phyloP scores from a whole-genome alignment of 2,888 invertebrate genomes.

The Harpalus rubripes region DNA sequence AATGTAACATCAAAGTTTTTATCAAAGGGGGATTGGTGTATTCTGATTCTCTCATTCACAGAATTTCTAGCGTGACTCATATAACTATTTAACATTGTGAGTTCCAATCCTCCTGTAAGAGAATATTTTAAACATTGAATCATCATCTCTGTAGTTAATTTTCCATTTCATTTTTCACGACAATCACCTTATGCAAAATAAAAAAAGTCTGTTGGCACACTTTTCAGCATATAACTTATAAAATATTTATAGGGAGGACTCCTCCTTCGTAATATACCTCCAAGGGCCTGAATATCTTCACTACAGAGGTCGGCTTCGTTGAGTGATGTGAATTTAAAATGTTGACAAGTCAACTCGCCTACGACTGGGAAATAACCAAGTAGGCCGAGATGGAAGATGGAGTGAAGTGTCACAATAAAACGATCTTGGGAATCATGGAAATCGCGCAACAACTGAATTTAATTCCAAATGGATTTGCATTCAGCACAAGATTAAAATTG shows the following conservation, averaged over 20 bases:
- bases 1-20: too few species aligned
- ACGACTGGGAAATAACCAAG: slow-evolving; percentile 17
- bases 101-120: too few species aligned
- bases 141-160: too few species aligned
- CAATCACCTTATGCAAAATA: slow-evolving; percentile 12
- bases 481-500: not conserved
- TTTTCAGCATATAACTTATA: slow-evolving; percentile 16
- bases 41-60: too few species aligned
- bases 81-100: too few species aligned
- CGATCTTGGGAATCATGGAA: slow-evolving; percentile 1
- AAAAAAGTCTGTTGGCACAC: not conserved
- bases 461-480: slow-evolving; percentile 16
- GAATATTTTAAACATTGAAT: too few species aligned
- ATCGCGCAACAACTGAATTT: not conserved
- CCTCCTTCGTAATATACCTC: slow-evolving; percentile 18
- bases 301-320: not conserved
- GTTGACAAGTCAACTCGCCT: slow-evolving; percentile 38
- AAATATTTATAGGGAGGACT: slow-evolving; percentile 20
- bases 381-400: slow-evolving; percentile 1
- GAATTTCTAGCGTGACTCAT: too few species aligned
- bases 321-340: slow-evolving; percentile 44
- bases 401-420: slow-evolving; percentile 2
- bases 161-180: not conserved
- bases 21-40: too few species aligned
- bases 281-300: not conserved